These are phyloP conservation scores for Blera fallax DNA, from an alignment of 2,888 invertebrate species.

Conservation along the genomic window DNA sequence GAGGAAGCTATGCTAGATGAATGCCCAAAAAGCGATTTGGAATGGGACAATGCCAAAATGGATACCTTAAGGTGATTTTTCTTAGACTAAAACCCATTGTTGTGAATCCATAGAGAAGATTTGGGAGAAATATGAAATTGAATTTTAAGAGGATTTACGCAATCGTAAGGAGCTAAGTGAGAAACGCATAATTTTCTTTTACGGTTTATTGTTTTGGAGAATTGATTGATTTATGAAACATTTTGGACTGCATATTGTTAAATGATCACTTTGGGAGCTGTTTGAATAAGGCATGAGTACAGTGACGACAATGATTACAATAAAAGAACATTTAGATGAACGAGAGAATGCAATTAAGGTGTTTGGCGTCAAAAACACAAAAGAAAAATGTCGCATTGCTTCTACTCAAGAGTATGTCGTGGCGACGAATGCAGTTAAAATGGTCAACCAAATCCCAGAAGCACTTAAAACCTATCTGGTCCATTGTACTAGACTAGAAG, in stretches of 20 bases:
- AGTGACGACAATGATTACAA: no score
- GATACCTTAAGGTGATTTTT: constrained; percentile 24
- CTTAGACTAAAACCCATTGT: constrained; percentile 13
- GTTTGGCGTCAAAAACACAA: no score
- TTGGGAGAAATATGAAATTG: constrained; percentile 22
- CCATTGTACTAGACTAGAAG: no score
- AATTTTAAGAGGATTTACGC: constrained; percentile 17
- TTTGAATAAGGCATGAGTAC: no score
- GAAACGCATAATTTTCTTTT: not conserved
- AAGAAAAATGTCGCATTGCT: no score
- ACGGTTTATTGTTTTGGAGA: not conserved
- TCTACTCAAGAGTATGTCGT: no score
- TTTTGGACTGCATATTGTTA: not conserved
- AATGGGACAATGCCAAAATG: constrained; percentile 16
- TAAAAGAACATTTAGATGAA: no score
- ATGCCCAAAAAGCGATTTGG: not conserved
- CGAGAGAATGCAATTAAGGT: no score
- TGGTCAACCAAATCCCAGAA: no score
- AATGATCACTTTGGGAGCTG: not conserved
- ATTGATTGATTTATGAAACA: not conserved
- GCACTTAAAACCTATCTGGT: no score
- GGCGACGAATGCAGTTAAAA: no score
- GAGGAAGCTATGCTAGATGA: constrained; percentile 46
- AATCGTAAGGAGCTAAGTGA: not conserved
- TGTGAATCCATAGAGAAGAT: not conserved